Base-by-base conservation (phyloP, 2,113 vertebrate species). In the Aplodontia rufa region DNA sequence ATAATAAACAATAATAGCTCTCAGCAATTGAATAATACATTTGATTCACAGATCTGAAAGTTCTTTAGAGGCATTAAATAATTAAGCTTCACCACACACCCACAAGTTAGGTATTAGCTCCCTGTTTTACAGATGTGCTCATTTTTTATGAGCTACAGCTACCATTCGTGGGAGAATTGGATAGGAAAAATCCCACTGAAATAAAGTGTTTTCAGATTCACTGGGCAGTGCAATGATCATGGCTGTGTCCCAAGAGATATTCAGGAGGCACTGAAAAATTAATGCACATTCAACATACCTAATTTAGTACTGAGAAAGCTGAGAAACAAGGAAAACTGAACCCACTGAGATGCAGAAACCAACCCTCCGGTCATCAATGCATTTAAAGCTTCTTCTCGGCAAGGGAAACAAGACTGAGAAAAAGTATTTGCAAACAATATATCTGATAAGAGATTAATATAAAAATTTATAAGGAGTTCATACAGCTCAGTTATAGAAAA, bases 31-130 rank as follows among this genome's bases (percentile, higher is more conserved):
- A 94, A 86, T 94, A 96, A 91, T 95, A 64, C 45, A 94, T 95
- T 97, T 96, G 86, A 95, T 68, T 42, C 81, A 72, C 0, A 24
- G 71, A 78, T 89, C 66, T 86, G 71, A 94, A 92, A 81, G 71
- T 87, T 91, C 91, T 85, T 91, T 92, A 71, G 85, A 96, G 95
- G 58, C 82, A 87, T 85, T 94, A 76, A 94, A 87, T 96, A 96
- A 93, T 90, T 90, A 93, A 93, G 7, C 96, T 91, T 97, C 49
- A 79, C 47, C 74, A 76, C 79, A 94, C 82, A 71, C 79, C 62
- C 89, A 97, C 79, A 80, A 95, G 58, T 83, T 78, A 81, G 71
- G 66, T 69, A 72, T 83, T 86, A 84, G n/a, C 53, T 64, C 66
- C 19, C 17, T 26, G 7, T 76, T 95, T 82, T 86, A n/a, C 89